These are phyloP conservation scores for Cherax destructor DNA, from an alignment of 1,140 invertebrate species.

Conservation along the genomic window DNA sequence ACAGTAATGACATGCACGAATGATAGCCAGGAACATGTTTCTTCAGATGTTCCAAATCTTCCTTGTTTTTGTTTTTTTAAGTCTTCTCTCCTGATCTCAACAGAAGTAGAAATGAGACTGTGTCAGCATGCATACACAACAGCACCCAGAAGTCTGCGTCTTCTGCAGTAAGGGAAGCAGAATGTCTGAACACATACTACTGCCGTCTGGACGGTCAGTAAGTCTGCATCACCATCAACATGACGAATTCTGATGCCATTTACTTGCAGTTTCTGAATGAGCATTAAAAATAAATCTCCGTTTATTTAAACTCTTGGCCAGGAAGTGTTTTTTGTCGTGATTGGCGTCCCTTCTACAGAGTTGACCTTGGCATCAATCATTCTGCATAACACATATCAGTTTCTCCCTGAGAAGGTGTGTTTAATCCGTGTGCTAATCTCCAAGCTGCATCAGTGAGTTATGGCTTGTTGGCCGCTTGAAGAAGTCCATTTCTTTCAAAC, in stretches of 20 bases:
- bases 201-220: background rate
- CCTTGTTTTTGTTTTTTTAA: background rate
- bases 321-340: background rate
- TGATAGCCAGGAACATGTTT: too few species aligned
- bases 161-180: background rate
- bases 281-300: background rate
- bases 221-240: background rate
- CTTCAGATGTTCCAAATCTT: too few species aligned
- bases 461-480: background rate
- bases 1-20: too few species aligned
- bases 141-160: background rate
- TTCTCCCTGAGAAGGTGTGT: too few species aligned
- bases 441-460: slow-evolving; percentile 13
- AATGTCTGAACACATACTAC: background rate
- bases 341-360: background rate
- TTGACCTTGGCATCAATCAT: background rate
- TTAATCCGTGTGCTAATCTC: background rate
- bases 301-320: background rate
- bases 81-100: background rate
- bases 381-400: too few species aligned
- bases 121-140: background rate
- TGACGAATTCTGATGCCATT: background rate
- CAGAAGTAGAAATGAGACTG: too few species aligned
- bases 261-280: background rate
- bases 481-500: slow-evolving; percentile 22